Conservation (phyloP, 1,140 invertebrate species). For the Lysiphlebus fabarum region DNA sequence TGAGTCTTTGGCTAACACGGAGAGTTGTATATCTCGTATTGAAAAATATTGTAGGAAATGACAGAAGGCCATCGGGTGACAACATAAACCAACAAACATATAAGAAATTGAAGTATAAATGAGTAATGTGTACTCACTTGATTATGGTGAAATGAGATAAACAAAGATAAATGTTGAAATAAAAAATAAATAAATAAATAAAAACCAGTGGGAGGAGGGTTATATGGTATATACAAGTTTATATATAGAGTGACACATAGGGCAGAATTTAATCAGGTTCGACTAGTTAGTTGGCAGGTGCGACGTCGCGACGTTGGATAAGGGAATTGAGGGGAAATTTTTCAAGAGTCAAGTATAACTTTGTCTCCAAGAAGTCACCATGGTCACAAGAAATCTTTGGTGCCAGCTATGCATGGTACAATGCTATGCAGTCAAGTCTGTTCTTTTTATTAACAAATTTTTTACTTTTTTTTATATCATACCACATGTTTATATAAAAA, state of each 20-base stretch:
- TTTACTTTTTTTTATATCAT: constrained; percentile 11
- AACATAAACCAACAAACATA: too few relatives aligned
- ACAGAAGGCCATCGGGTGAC: constrained; percentile 4
- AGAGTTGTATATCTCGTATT: too few relatives aligned
- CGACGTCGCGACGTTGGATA: constrained; percentile 34
- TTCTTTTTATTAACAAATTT: constrained; percentile 16
- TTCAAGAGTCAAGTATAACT: neutral
- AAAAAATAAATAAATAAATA: constrained; percentile 12
- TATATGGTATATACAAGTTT: constrained; percentile 29
- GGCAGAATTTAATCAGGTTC: constrained; percentile 55
- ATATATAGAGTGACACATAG: constrained; percentile 47
- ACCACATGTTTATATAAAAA: too few relatives aligned
- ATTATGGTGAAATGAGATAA: neutral
- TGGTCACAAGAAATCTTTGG: constrained; percentile 24
- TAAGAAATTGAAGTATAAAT: constrained; percentile 4
- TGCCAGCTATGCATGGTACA: constrained; percentile 32
- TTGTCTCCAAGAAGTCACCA: constrained; percentile 30
- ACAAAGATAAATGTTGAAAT: neutral
- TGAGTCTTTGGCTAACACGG: too few relatives aligned
- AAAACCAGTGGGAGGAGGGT: constrained; percentile 20
- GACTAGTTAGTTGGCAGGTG: constrained; percentile 55
- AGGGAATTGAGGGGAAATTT: constrained; percentile 22
- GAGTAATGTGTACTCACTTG: neutral
- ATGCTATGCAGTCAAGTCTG: constrained; percentile 35
- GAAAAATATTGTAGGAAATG: neutral